Evolutionary conservation across 2,797 vertebrate genomes (phyloP).

Genomic region (Scomberomorus guttatus): DNA sequence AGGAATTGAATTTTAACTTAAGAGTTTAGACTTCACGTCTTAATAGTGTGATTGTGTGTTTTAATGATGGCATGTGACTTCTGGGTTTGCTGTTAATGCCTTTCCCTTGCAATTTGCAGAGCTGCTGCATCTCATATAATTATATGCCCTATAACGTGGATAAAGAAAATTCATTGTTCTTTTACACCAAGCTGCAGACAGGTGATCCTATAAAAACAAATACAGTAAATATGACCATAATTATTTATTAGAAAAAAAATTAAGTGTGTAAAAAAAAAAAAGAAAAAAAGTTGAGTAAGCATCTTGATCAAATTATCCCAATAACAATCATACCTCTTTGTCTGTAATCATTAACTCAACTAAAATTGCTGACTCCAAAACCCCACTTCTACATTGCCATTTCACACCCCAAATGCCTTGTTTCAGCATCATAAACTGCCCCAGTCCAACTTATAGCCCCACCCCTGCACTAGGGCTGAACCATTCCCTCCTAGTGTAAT

Average conservation of each 20-base stretch:
- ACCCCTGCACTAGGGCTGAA: slow-evolving; percentile 62
- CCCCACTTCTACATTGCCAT: slow-evolving; percentile 36
- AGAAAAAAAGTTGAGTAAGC: slow-evolving; percentile 22
- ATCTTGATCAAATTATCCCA: slow-evolving; percentile 74
- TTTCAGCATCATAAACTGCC: slow-evolving; percentile 52
- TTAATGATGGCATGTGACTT: slow-evolving; percentile 30
- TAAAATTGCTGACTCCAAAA: slow-evolving; percentile 59
- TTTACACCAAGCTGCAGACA: slow-evolving; percentile 12
- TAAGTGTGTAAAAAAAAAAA: slow-evolving; percentile 70
- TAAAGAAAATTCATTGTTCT: not conserved
- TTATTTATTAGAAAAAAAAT: slow-evolving; percentile 65
- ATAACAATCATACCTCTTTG: slow-evolving; percentile 71
- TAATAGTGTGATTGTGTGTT: slow-evolving; percentile 5
- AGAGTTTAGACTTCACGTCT: not conserved
- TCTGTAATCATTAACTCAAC: slow-evolving; percentile 54
- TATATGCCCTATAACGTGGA: not conserved
- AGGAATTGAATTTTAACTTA: not conserved
- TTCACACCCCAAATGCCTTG: slow-evolving; percentile 60
- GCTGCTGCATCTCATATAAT: not conserved
- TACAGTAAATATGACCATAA: slow-evolving; percentile 6
- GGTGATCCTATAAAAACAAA: not conserved
- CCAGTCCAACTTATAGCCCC: slow-evolving; percentile 41
- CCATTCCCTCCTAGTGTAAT: slow-evolving; percentile 83
- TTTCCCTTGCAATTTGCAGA: not conserved
- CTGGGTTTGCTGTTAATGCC: not conserved